These are phyloP conservation scores for Palloptera scutellata DNA, from an alignment of 2,888 invertebrate species.

Conservation along the genomic window DNA sequence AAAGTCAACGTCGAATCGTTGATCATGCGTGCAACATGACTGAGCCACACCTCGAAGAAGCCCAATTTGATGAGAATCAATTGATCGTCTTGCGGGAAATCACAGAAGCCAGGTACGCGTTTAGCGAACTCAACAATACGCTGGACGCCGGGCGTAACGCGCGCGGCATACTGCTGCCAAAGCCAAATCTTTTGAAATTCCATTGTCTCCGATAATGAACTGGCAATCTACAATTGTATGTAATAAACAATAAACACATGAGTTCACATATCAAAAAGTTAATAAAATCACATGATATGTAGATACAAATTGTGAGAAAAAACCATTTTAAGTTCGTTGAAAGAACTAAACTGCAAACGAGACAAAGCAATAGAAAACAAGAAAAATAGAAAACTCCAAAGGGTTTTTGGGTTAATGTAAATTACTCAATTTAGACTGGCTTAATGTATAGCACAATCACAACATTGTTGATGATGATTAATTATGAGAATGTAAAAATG, in stretches of 20 bases:
- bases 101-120: constrained; percentile 89
- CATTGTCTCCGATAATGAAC: constrained; percentile 71
- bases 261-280: no score
- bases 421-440: not conserved
- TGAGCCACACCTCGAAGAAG: constrained; percentile 96
- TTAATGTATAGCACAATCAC: constrained; percentile 2
- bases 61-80: constrained; percentile 95
- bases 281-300: no score
- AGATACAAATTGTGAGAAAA: not conserved
- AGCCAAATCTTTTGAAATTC: constrained; percentile 82
- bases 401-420: constrained; percentile 3
- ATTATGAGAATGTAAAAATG: constrained; percentile 12
- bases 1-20: constrained; percentile 82
- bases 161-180: constrained; percentile 88
- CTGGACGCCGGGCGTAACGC: constrained; percentile 90
- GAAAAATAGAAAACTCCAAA: not conserved
- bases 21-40: constrained; percentile 83
- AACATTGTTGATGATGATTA: not conserved
- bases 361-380: not conserved
- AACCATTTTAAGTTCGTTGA: not conserved
- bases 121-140: constrained; percentile 97
- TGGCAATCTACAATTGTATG: constrained; percentile 66
- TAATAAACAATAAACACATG: constrained; percentile 30
- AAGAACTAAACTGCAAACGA: not conserved
- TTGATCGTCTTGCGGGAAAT: constrained; percentile 94